Base-by-base conservation (phyloP, 2,888 invertebrate genomes). In the Andrena marginata region DNA sequence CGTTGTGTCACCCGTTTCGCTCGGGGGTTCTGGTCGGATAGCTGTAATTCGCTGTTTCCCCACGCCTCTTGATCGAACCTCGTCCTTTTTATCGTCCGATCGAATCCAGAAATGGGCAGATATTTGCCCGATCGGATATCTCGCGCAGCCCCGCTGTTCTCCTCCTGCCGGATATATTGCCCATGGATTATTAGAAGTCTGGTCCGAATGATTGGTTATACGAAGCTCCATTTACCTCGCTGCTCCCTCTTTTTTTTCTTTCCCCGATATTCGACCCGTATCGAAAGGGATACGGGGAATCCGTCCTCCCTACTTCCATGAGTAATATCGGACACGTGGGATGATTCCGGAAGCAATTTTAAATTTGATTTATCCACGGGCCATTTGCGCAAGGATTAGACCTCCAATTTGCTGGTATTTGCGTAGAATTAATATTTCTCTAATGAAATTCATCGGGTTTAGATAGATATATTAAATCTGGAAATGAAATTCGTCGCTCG, bases 41-140 rank as follows among this genome's bases (percentile, higher is more conserved):
- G 89, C 90, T 90, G 90, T 90, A 90, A 90, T 88, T 90, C 90
- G 85, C 80, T 84, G 87, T 86, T 84, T 78, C 89, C 85, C 75
- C 72, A 31, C 77, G 78, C 76, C 56, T 62, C 77, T 68, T 70
- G 72, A 82, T 83, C 82, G 80, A 80, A 70, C 63, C 42, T 42
- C 63, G 62, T 80, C 84, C 79, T 88, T 88, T 88, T 88, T 88
- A 88, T 85, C 85, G 86, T 76, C 60, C 82, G 85, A 88, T 86
- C 83, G 81, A 59, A 85, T 79, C 79, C 78, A 65, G 54, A 79
- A 81, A 86, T 77, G 78, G 80, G 56, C 51, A 80, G 82, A 87
- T 81, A 87, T 88, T 88, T 81, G 82, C 78, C 72, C 69, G 76
- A 23, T 49, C 85, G 62, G 80, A 84, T 82, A 82, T 82, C 79